Evolutionary conservation across 2,113 vertebrate genomes (phyloP), one percentile per base, ranked within the genome.

Genomic region (Apteryx owenii): DNA sequence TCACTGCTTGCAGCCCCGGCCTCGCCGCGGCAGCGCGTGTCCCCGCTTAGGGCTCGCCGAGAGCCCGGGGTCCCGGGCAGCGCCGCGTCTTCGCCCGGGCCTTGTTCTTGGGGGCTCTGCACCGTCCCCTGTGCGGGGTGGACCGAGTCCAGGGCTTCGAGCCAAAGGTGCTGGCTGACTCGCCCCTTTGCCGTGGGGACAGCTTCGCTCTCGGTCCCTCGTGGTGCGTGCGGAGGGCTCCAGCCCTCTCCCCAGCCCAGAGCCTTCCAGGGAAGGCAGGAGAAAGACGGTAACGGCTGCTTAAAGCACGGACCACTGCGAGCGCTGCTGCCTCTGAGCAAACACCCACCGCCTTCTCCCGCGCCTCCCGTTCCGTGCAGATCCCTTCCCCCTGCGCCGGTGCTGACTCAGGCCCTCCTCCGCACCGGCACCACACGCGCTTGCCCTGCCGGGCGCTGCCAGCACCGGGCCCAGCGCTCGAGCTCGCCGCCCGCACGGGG

Each of bases 321-420:
- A 31, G 53, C 0, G 6, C 91, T 29, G 77, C 51, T 0, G 1
- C 31, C 56, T 84, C 89, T 51, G 51, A 1, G 1, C 84, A 15
- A 42, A 65, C 13, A 13, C 84, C 50, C 7, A 0, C 51, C 5
- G 2, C 44, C 22, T 28, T 10, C 71, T 71, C 36, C 50, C 33
- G 42, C 33, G 23, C 31, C 65, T 28, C 38, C 9, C 0, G 0
- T 4, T 61, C 51, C 51, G 10, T 12, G 51, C 51, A 25, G 0
- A 48, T 26, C 38, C 50, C 31, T 78, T 83, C 36, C 25, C 58
- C 16, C 28, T 9, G 33, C 1, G 6, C 8, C 8, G 2, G 19
- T 1, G 10, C 36, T 64, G 42, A 26, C 66, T 95, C 7, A 12
- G 44, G 51, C 36, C 64, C 79, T 46, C 51, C 61, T 66, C 16